Base-by-base conservation (phyloP, 30 jellyfish, hydroid and myxozoan genomes). In the Clytia hemisphaerica region DNA sequence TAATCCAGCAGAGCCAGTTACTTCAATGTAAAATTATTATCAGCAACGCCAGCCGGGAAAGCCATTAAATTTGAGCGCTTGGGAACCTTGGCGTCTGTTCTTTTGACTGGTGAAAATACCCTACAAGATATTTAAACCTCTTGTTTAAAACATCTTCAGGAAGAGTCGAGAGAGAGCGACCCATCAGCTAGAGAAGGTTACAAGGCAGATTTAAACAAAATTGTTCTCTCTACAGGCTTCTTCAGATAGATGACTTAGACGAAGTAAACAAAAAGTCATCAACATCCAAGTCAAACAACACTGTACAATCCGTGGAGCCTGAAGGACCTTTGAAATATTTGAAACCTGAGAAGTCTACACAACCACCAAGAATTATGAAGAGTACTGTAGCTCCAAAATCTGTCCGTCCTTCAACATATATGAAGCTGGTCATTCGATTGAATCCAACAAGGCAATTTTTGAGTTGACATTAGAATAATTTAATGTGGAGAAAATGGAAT, bases 21-120 rank as follows among this genome's bases (percentile, higher is more conserved):
- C n/a, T n/a, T n/a, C n/a, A n/a, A n/a, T n/a, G 80, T 67, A 18
- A 68, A 67, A 34, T 33, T 33, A 10, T 22, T 67, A 32, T 68
- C 80, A 9, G 18, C 80, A 12, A 70, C 35, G 72, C 55, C 80
- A 4, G 26, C 73, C 3, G 80, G 73, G 28, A 67, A 67, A 31
- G 80, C 80, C 36, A 68, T 44, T 44, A 67, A 67, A 22, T 67
- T n/a, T 46, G 80, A 67, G 19, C 24, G 80, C 24, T 44, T n/a
- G 40, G 80, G 80, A 10, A 47, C 80, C 45, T 70, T 44, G 24
- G 73, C 19, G 48, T 68, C 49, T 68, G 80, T 45, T 27, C 45
- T 54, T 4, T 48, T 35, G 25, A 27, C 24, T 36, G 80, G 49
- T 12, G 80, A 68, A 42, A 48, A 45, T 15, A 68, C 28, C 37